Conservation (phyloP, 2,797 vertebrate species). For the Enteromius fasciolatus region DNA sequence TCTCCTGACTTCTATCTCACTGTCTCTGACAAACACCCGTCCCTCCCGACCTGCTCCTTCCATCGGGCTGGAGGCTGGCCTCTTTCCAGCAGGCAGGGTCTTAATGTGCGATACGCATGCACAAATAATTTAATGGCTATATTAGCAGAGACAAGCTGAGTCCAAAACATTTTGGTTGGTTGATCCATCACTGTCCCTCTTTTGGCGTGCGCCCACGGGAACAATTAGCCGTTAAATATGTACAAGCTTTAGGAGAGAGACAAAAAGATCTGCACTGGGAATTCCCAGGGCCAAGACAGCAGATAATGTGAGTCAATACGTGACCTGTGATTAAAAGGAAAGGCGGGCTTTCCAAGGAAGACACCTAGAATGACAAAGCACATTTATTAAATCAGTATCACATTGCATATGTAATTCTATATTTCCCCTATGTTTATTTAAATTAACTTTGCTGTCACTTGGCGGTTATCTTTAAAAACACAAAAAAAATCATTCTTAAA, state of each 20-base stretch:
- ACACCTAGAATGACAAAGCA: constrained; percentile 8
- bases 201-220: constrained; percentile 35
- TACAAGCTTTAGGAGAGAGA: constrained; percentile 41
- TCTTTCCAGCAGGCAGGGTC: constrained; percentile 46
- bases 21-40: constrained; percentile 26
- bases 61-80: constrained; percentile 34
- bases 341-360: constrained; percentile 27
- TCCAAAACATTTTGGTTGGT: constrained; percentile 58
- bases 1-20: constrained; percentile 26
- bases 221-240: constrained; percentile 59
- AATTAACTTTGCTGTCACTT: not conserved
- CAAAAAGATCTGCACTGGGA: constrained; percentile 41
- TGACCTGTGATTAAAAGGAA: constrained; percentile 44
- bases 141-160: constrained; percentile 55
- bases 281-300: constrained; percentile 46
- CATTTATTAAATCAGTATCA: not conserved
- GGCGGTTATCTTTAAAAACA: not conserved
- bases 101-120: constrained; percentile 48
- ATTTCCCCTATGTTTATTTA: not conserved
- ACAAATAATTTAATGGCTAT: constrained; percentile 57
- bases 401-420: not conserved
- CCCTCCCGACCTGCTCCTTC: constrained; percentile 12
- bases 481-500: not conserved
- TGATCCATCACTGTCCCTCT: constrained; percentile 57
- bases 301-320: constrained; percentile 49